Evolutionary conservation across 2,113 vertebrate genomes (phyloP).

Genomic region (Rhizomys pruinosus): DNA sequence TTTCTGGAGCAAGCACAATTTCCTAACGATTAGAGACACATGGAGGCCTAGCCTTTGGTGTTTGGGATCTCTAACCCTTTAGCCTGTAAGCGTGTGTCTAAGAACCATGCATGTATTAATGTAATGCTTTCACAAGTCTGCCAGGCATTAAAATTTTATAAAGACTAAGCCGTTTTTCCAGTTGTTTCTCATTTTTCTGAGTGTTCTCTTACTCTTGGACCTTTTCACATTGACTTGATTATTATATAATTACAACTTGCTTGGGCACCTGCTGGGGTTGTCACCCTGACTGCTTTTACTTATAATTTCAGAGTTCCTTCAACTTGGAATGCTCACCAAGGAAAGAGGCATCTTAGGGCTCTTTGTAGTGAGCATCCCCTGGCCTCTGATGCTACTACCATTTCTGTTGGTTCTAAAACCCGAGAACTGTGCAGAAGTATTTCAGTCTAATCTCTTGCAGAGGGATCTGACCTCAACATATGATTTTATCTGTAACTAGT

Average conservation of each 20-base stretch:
- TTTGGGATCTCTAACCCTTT: neutral
- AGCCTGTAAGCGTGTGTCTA: too few species aligned
- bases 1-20: too few species aligned
- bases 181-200: neutral
- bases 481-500: neutral
- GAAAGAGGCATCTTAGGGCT: neutral
- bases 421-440: neutral
- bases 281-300: neutral
- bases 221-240: neutral
- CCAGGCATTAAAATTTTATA: neutral
- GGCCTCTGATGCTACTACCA: neutral
- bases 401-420: neutral
- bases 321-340: neutral
- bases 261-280: neutral
- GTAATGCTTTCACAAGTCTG: neutral
- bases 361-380: neutral
- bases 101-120: neutral
- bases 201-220: neutral
- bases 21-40: neutral
- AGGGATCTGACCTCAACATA: neutral
- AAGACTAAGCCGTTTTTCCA: too few species aligned
- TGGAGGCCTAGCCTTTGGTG: accelerated
- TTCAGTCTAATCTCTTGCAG: neutral
- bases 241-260: neutral
- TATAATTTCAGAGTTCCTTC: neutral